These are phyloP conservation scores for Coregonus sp. DNA, from an alignment of 2,797 vertebrate species.

Conservation along the genomic window DNA sequence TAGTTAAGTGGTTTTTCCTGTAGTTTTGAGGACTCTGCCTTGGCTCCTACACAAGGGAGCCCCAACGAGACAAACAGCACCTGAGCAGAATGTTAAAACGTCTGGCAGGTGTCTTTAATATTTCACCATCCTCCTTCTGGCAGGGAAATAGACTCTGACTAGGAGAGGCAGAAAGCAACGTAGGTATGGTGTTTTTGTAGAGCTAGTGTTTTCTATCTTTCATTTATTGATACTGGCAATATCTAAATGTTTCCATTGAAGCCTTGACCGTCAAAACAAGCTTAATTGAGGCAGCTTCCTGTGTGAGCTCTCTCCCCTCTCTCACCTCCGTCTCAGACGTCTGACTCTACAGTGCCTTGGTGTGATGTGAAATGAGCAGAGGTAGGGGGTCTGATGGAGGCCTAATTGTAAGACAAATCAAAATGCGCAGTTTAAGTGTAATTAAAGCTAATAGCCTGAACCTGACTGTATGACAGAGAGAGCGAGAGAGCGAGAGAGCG, in stretches of 20 bases:
- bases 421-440: conserved; percentile 48
- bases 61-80: conserved; percentile 41
- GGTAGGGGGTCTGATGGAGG: conserved; percentile 39
- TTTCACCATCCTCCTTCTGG: conserved; percentile 40
- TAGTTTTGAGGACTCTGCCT: conserved; percentile 44
- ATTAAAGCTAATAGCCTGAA: conserved; percentile 55
- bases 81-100: conserved; percentile 51
- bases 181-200: conserved; percentile 14
- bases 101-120: conserved; percentile 52
- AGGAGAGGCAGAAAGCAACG: conserved; percentile 1
- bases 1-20: conserved; percentile 51
- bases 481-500: conserved; percentile 24
- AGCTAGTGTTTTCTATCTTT: conserved; percentile 8
- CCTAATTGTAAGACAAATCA: conserved; percentile 41
- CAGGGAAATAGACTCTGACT: conserved; percentile 4
- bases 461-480: conserved; percentile 12
- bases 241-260: conserved; percentile 26
- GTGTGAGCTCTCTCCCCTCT: conserved; percentile 9
- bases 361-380: conserved; percentile 42
- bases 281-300: conserved; percentile 6
- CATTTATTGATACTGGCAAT: conserved; percentile 29
- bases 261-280: conserved; percentile 18
- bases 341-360: conserved; percentile 10
- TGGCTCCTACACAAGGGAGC: conserved; percentile 34
- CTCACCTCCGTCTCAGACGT: neutral